phyloP scores from a whole-genome alignment of 2,797 vertebrate species.

The Harpagifer antarcticus region DNA sequence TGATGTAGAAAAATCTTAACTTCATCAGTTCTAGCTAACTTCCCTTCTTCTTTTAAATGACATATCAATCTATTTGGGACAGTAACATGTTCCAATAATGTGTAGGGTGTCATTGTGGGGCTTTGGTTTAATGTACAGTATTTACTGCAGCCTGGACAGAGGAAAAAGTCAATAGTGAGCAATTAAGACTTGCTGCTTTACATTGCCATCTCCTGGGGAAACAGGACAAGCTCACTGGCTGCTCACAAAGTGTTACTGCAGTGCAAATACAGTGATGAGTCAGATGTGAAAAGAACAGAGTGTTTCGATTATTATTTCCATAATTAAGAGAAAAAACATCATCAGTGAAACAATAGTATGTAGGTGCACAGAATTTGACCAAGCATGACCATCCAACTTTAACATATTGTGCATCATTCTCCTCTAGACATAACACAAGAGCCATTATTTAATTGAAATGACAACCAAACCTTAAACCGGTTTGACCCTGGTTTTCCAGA shows the following conservation, averaged over 20 bases:
- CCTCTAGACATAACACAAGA: too few species aligned
- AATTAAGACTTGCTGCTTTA: background rate
- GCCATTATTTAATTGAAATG: background rate
- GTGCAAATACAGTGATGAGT: background rate
- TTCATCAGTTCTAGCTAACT: too few species aligned
- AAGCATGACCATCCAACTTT: background rate
- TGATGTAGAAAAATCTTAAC: background rate
- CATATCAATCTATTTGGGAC: background rate
- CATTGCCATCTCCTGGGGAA: slow-evolving; percentile 18
- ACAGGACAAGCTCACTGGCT: background rate
- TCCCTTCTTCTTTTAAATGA: background rate
- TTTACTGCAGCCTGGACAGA: background rate
- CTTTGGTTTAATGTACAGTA: background rate
- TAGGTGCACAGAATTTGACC: background rate
- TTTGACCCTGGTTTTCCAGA: slow-evolving; percentile 21
- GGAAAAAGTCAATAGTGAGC: background rate
- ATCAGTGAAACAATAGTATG: background rate
- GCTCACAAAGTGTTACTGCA: background rate
- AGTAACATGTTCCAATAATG: background rate
- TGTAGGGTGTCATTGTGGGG: background rate
- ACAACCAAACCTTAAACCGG: background rate
- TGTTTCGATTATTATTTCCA: background rate
- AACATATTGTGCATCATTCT: background rate
- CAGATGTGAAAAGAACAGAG: too few species aligned
- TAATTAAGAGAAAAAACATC: background rate